These are phyloP conservation scores for Limnodromus scolopaceus DNA, from an alignment of 2,797 vertebrate genomes.

Conservation along the genomic window DNA sequence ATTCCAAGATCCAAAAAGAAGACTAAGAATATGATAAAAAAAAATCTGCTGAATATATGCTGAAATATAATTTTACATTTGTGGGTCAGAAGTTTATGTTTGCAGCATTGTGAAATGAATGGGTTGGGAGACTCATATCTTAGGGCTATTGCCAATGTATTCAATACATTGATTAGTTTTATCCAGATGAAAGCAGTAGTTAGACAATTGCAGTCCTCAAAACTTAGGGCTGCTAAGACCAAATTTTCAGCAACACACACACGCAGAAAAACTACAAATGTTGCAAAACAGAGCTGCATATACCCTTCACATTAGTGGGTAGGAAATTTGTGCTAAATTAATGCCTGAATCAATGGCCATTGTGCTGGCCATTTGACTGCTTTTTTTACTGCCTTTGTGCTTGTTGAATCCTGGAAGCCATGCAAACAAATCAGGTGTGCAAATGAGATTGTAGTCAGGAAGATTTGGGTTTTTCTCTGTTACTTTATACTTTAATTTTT, in stretches of 20 bases:
- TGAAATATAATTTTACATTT: not conserved
- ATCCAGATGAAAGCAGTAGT: not conserved
- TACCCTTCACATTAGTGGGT: too few relatives aligned
- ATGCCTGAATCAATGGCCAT: not conserved
- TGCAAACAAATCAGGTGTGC: conserved; percentile 56
- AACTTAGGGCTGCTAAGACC: not conserved
- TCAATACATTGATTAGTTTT: not conserved
- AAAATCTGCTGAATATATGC: not conserved
- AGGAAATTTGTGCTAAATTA: not conserved
- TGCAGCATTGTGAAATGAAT: not conserved
- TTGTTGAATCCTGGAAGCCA: not conserved
- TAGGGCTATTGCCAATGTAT: not conserved
- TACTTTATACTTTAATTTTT: conserved; percentile 68
- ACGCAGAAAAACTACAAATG: not conserved
- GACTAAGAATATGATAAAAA: not conserved
- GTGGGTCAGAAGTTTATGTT: not conserved
- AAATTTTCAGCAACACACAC: not conserved
- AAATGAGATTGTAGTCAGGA: conserved; percentile 53
- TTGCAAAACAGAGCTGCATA: not conserved
- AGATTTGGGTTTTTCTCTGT: conserved; percentile 37
- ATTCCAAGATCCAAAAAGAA: not conserved
- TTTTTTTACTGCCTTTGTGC: conserved; percentile 16
- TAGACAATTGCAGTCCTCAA: not conserved
- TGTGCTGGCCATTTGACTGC: not conserved
- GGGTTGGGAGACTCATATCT: not conserved